phyloP scores from a whole-genome alignment of 2,113 vertebrate genomes.

The Brevimyrus niger region DNA sequence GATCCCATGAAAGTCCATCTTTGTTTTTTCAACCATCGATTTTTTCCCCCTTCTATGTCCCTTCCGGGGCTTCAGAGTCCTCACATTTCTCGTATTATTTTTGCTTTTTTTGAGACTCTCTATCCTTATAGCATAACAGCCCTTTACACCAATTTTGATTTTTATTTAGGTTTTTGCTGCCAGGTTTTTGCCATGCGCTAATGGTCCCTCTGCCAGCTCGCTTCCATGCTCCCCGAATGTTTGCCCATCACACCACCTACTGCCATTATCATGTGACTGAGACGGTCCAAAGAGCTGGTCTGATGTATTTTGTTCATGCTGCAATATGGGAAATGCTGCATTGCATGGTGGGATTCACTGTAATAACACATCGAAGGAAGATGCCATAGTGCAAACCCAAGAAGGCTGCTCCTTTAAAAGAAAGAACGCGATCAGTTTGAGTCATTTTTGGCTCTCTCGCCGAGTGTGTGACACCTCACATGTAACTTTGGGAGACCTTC shows the following conservation, averaged over 20 bases:
- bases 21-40: background rate
- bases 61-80: background rate
- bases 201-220: background rate
- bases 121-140: background rate
- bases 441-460: background rate
- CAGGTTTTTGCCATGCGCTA: background rate
- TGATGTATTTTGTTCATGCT: background rate
- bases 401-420: slow-evolving; percentile 14
- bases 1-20: background rate
- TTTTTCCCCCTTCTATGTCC: background rate
- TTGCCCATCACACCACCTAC: background rate
- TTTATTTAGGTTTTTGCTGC: background rate
- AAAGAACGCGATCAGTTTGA: background rate
- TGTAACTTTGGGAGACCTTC: background rate
- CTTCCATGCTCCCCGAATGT: slow-evolving; percentile 18
- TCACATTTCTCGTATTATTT: background rate
- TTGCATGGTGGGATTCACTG: background rate
- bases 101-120: background rate
- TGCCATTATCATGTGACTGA: background rate
- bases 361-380: background rate
- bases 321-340: background rate
- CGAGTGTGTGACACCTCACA: background rate
- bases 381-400: slow-evolving; percentile 23
- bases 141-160: background rate
- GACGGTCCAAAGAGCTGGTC: background rate